Conservation (phyloP, 2,888 invertebrate genomes). For the Drosophila vallismaia region DNA sequence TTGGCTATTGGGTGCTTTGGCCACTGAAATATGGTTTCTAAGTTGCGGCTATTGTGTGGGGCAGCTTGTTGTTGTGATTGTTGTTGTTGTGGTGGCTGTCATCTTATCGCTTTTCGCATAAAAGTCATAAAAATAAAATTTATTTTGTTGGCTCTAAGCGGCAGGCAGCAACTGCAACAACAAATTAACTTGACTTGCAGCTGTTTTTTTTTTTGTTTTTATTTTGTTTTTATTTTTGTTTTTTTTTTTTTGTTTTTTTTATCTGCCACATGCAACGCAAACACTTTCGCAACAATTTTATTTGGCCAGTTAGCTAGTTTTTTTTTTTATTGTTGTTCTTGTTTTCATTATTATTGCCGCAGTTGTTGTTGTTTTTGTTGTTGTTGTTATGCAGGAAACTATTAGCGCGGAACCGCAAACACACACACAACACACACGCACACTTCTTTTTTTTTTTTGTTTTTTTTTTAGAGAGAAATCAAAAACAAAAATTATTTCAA, state of each 20-base stretch:
- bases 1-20: not conserved
- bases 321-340: constrained; percentile 13
- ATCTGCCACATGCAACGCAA: constrained; percentile 55
- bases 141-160: constrained; percentile 50
- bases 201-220: constrained; percentile 39
- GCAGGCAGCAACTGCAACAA: constrained; percentile 32
- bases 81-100: constrained; percentile 31
- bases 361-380: constrained; percentile 18
- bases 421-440: constrained; percentile 16
- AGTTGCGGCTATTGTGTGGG: constrained; percentile 18
- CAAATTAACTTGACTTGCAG: constrained; percentile 26
- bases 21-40: not conserved
- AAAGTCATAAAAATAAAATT: constrained; percentile 62
- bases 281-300: constrained; percentile 42
- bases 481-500: constrained; percentile 26
- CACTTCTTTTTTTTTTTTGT: no score
- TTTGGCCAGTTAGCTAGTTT: constrained; percentile 33
- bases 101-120: constrained; percentile 51
- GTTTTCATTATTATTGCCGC: constrained; percentile 16
- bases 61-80: constrained; percentile 28
- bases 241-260: constrained; percentile 23
- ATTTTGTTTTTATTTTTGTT: constrained; percentile 4
- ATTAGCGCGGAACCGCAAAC: constrained; percentile 64
- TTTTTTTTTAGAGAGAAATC: constrained; percentile 3
- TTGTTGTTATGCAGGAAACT: constrained; percentile 49